Percentiles rank a stretch among this genome's conserved stretches.
phyloP scores from a whole-genome alignment of 1,140 invertebrate species.

The Drosophila pachea region DNA sequence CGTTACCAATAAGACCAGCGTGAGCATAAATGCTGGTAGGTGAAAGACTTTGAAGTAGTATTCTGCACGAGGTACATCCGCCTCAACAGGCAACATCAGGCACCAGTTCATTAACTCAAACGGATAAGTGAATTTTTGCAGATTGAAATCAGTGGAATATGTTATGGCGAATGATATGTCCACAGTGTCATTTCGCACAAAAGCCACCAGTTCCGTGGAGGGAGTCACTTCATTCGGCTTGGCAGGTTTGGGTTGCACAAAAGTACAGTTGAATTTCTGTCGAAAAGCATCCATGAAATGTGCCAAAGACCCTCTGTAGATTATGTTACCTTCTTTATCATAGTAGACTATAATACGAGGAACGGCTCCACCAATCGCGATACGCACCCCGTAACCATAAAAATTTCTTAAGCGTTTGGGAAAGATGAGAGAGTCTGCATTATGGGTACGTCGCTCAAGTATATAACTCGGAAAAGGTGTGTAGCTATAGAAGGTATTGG shows the following conservation, averaged over 20 bases:
- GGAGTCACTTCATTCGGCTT: constrained; percentile 10
- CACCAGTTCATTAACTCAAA: constrained; percentile 66
- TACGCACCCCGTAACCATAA: constrained; percentile 36
- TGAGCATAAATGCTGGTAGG: neutral
- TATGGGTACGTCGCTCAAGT: constrained; percentile 32
- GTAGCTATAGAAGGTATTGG: constrained; percentile 47
- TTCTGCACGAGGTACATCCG: neutral
- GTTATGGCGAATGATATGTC: constrained; percentile 46
- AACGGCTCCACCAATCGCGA: constrained; percentile 53
- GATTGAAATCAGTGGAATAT: constrained; percentile 17
- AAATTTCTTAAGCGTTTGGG: constrained; percentile 39
- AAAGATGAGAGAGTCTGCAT: neutral
- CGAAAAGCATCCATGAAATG: constrained; percentile 53
- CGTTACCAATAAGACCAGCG: constrained; percentile 26
- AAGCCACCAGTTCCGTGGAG: constrained; percentile 1
- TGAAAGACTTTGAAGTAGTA: neutral
- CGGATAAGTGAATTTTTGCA: constrained; percentile 51
- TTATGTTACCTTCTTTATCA: constrained; percentile 19
- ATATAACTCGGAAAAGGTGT: constrained; percentile 56
- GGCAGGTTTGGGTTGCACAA: constrained; percentile 38
- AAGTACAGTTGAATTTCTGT: constrained; percentile 45
- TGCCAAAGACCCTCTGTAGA: constrained; percentile 48
- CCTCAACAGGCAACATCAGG: constrained; percentile 56
- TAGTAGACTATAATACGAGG: constrained; percentile 60
- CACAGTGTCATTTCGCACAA: constrained; percentile 52